These are phyloP conservation scores for Polypterus bichir DNA, from an alignment of 2,113 vertebrate genomes.

Conservation along the genomic window DNA sequence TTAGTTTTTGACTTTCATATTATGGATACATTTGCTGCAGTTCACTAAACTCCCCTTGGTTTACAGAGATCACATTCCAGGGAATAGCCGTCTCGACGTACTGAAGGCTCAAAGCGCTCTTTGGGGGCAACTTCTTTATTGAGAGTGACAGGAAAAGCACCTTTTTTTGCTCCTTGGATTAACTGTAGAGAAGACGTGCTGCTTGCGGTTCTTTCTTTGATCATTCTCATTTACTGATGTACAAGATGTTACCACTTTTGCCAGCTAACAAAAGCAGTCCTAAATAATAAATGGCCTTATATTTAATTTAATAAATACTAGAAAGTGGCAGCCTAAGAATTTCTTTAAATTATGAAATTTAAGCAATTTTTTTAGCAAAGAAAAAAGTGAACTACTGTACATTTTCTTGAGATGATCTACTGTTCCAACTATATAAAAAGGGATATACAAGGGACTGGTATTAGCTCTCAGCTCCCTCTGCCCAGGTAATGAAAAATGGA, in stretches of 20 bases:
- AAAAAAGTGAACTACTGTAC: too few species aligned
- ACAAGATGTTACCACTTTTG: background rate
- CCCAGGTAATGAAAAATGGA: too few species aligned
- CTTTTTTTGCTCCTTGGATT: background rate
- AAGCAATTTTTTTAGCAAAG: too few species aligned
- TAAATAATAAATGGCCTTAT: too few species aligned
- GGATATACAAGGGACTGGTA: too few species aligned
- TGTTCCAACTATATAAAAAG: too few species aligned
- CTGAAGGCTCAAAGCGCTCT: background rate
- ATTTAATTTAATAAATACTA: too few species aligned
- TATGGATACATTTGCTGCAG: background rate
- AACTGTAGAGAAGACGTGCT: conserved; percentile 6
- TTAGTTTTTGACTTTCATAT: background rate
- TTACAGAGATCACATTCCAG: conserved; percentile 10
- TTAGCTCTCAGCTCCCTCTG: too few species aligned
- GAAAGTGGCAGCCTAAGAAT: too few species aligned
- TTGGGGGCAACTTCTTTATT: background rate
- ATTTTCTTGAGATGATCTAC: too few species aligned
- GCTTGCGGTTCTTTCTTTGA: conserved; percentile 2
- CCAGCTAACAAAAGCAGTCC: background rate
- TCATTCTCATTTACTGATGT: background rate
- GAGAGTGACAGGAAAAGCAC: background rate
- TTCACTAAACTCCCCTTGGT: conserved; percentile 12
- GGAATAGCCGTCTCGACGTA: conserved; percentile 16
- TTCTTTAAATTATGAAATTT: too few species aligned